Base-by-base conservation (phyloP, 2,888 invertebrate species). In the Dioctria linearis region DNA sequence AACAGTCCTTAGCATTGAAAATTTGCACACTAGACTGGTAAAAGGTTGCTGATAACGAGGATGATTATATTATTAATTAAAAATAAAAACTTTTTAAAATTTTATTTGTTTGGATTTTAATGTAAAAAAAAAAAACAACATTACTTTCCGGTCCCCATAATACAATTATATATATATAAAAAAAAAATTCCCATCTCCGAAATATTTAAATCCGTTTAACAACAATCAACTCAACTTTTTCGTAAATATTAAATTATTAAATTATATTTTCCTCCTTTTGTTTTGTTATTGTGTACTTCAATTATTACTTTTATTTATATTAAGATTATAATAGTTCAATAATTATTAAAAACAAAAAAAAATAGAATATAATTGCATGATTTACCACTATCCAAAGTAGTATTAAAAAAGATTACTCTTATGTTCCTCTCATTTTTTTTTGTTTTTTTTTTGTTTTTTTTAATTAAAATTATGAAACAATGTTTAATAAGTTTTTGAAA, bases 21-120 rank as follows among this genome's bases (percentile, higher is more conserved):
- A 59, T 59, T 59, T 59, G 59, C 25, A 59, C 25, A 59, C 59
- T 59, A 59, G 25, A n/a, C n/a, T 59, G 59, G n/a, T 11, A 59
- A 11, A 11, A 59, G 59, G 25, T 59, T 59, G 59, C 11, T 57
- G 59, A 59, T 59, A 59, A 59, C 59, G 59, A 59, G 59, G 59
- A 2, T 3, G 59, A 59, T 25, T 59, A 59, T 2, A 59, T 59
- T n/a, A 59, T 2, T 59, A 11, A 59, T 59, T 59, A 59, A 25
- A 59, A 59, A 11, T 6, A 25, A 59, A 59, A 59, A 59, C 25
- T 59, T 59, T 2, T 59, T 59, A 1, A 59, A 59, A 59, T 3
- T 59, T 59, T 59, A 59, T 59, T 6, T 59, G 4, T 5, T 59
- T 59, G 5, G 59, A 59, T 8, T 57, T 59, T 59, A 59, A 59